Evolutionary conservation across 2,113 vertebrate genomes (phyloP).

Genomic region (Polyodon spathula): DNA sequence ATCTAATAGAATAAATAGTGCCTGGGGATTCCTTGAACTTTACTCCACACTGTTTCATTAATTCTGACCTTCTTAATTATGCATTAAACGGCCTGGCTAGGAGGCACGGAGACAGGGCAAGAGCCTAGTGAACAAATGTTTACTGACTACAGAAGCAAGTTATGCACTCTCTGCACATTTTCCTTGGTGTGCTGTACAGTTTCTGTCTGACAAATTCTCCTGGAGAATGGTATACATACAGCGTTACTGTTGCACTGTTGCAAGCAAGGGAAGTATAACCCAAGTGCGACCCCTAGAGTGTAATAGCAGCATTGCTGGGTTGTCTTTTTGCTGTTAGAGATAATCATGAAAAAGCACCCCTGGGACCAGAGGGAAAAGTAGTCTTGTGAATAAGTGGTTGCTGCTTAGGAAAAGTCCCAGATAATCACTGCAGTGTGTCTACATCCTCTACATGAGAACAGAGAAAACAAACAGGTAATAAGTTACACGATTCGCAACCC

Average conservation of each 20-base stretch:
- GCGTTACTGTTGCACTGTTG: constrained; percentile 27
- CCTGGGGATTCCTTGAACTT: constrained; percentile 79
- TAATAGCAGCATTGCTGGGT: constrained; percentile 7
- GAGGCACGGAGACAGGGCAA: constrained; percentile 34
- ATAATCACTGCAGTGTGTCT: too few relatives aligned
- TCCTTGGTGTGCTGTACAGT: constrained; percentile 39
- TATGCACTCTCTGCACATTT: constrained; percentile 46
- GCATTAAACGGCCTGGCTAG: constrained; percentile 65
- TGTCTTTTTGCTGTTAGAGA: too few relatives aligned
- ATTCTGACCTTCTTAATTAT: constrained; percentile 87
- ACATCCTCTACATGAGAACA: too few relatives aligned
- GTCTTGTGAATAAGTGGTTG: too few relatives aligned
- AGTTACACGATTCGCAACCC: too few relatives aligned
- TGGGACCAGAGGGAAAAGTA: too few relatives aligned
- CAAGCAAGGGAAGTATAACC: constrained; percentile 28
- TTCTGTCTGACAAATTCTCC: constrained; percentile 54
- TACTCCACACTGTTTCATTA: constrained; percentile 73
- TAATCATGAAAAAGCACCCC: too few relatives aligned
- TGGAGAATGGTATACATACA: constrained; percentile 41
- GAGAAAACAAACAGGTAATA: too few relatives aligned
- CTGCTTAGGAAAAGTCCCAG: too few relatives aligned
- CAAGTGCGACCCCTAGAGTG: constrained; percentile 65
- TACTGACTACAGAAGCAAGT: constrained; percentile 49
- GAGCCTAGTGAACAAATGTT: constrained; percentile 57
- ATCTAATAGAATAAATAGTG: constrained; percentile 67